phyloP scores from a whole-genome alignment of 2,888 invertebrate species.

The Ecliptopera silaceata region DNA sequence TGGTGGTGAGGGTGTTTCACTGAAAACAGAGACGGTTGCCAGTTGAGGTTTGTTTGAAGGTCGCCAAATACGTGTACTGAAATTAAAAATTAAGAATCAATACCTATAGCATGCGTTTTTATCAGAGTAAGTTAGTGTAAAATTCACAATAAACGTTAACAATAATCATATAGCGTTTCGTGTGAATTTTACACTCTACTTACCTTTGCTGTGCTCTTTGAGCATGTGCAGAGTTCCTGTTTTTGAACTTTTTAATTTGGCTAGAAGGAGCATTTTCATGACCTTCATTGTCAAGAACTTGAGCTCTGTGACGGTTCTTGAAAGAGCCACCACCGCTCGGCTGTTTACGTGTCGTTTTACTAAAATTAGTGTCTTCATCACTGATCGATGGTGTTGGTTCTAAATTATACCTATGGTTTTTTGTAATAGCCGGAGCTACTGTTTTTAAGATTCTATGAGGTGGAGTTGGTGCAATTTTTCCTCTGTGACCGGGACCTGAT shows the following conservation, averaged over 20 bases:
- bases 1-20: slow-evolving; percentile 80
- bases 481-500: slow-evolving; percentile 77
- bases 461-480: slow-evolving; percentile 86
- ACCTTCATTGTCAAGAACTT: slow-evolving; percentile 65
- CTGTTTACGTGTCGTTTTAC: slow-evolving; percentile 81
- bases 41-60: slow-evolving; percentile 82
- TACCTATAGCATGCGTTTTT: slow-evolving; percentile 26
- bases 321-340: slow-evolving; percentile 73
- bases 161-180: not conserved
- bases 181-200: slow-evolving; percentile 21
- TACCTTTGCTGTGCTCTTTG: slow-evolving; percentile 73
- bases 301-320: slow-evolving; percentile 82
- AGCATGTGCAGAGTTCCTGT: slow-evolving; percentile 62
- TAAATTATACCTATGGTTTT: slow-evolving; percentile 81
- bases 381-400: slow-evolving; percentile 86
- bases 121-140: slow-evolving; percentile 6
- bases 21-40: slow-evolving; percentile 86
- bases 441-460: slow-evolving; percentile 89
- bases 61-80: slow-evolving; percentile 75
- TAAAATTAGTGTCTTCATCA: slow-evolving; percentile 84
- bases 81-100: slow-evolving; percentile 55
- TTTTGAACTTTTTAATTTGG: slow-evolving; percentile 75
- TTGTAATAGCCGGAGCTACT: slow-evolving; percentile 85
- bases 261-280: slow-evolving; percentile 59
- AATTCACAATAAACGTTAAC: too few relatives aligned